Evolutionary conservation across 2,888 invertebrate species (phyloP).

Genomic region (Drosophila barbarae): DNA sequence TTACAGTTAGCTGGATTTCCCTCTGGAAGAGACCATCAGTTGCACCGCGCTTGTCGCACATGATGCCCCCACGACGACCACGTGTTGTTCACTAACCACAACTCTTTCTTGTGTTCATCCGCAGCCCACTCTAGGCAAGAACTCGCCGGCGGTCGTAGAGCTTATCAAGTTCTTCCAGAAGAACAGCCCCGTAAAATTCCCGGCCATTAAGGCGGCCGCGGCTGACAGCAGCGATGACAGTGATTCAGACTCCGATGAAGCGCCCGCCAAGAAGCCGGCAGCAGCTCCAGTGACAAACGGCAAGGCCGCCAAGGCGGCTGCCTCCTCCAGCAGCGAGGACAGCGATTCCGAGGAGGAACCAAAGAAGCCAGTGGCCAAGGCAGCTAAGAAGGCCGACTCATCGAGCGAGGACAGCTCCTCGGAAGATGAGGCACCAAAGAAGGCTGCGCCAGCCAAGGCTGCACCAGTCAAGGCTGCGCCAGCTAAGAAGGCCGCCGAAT

Average conservation of each 20-base stretch:
- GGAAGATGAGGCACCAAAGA: constrained; percentile 43
- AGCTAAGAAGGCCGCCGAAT: constrained; percentile 38
- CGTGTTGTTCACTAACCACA: constrained; percentile 61
- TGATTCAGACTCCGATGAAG: constrained; percentile 38
- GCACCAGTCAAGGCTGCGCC: constrained; percentile 28
- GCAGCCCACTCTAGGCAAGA: constrained; percentile 85
- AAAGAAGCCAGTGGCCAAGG: constrained; percentile 30
- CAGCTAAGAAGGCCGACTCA: constrained; percentile 32
- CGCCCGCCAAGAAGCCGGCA: constrained; percentile 25
- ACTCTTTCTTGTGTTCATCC: constrained; percentile 36
- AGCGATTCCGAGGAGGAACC: constrained; percentile 77
- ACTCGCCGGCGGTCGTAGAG: constrained; percentile 84
- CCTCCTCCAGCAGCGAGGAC: constrained; percentile 78
- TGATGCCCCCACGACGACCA: constrained; percentile 25
- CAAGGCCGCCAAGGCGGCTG: constrained; percentile 35
- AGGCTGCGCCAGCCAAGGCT: constrained; percentile 44
- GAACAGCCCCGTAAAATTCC: constrained; percentile 80
- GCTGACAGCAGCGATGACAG: constrained; percentile 75
- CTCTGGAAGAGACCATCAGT: neutral
- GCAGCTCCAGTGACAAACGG: constrained; percentile 42
- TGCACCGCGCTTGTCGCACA: too few species aligned
- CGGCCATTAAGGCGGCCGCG: constrained; percentile 56
- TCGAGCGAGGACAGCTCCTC: constrained; percentile 51
- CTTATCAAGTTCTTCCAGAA: constrained; percentile 82
- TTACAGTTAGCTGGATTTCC: neutral